Conservation (phyloP, 2,113 vertebrate species). For the Sturnira hondurensis region DNA sequence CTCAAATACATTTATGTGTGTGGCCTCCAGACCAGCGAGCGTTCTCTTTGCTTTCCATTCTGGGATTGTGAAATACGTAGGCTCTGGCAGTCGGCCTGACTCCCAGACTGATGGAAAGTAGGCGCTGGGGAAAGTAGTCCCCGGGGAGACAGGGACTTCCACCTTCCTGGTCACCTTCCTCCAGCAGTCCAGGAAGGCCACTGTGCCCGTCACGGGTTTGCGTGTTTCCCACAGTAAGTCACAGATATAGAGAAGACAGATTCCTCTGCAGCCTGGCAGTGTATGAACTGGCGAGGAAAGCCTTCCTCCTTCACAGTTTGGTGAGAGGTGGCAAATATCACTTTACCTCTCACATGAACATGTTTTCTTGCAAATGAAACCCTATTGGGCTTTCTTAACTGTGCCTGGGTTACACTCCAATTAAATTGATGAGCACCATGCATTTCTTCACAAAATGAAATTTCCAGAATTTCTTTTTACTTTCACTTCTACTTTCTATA, state of each 20-base stretch:
- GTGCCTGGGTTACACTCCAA: background rate
- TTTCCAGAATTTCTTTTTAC: slow-evolving; percentile 26
- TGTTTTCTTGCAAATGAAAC: slow-evolving; percentile 39
- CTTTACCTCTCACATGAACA: background rate
- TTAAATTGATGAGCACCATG: slow-evolving; percentile 42
- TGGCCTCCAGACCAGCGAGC: background rate
- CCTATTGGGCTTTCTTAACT: slow-evolving; percentile 40
- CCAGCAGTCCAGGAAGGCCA: background rate
- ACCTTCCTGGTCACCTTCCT: rapidly evolving
- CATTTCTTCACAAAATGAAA: slow-evolving; percentile 50
- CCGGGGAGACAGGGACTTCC: background rate
- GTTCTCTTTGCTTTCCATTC: background rate
- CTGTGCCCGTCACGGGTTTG: rapidly evolving
- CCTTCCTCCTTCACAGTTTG: background rate
- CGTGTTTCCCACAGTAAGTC: background rate
- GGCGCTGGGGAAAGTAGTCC: rapidly evolving
- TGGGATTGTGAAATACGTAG: background rate
- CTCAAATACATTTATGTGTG: background rate
- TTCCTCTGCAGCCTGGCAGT: background rate
- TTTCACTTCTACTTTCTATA: background rate
- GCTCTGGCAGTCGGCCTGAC: background rate
- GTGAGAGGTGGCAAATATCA: background rate
- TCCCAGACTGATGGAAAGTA: background rate
- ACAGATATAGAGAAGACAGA: background rate
- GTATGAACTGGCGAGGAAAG: background rate